Conservation (phyloP, 1,140 invertebrate genomes). For the Brachionus angularis region DNA sequence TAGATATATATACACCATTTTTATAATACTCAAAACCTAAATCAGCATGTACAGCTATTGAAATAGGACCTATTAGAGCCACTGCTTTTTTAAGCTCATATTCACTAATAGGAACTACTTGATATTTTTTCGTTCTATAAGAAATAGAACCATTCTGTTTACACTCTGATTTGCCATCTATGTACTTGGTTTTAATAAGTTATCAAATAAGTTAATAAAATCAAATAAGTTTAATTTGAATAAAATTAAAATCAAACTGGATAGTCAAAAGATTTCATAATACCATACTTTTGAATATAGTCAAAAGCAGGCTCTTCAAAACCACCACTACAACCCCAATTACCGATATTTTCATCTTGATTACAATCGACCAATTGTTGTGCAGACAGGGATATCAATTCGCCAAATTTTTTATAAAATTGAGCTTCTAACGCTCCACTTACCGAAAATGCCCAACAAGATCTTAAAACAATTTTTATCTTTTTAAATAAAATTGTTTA, state of each 20-base stretch:
- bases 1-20: conserved; percentile 14
- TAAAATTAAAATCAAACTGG: too few relatives aligned
- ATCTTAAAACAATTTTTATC: background rate
- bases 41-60: conserved; percentile 71
- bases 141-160: background rate
- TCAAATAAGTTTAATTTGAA: too few relatives aligned
- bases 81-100: conserved; percentile 58
- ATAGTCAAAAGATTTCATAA: conserved; percentile 23
- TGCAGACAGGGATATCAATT: conserved; percentile 49
- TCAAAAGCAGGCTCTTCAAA: conserved; percentile 53
- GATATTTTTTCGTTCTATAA: background rate
- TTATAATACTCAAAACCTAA: conserved; percentile 18
- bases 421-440: conserved; percentile 51
- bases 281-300: conserved; percentile 48
- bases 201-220: background rate
- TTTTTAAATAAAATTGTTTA: background rate
- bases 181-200: background rate
- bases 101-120: conserved; percentile 15
- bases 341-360: conserved; percentile 60
- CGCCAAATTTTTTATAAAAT: conserved; percentile 46
- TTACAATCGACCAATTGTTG: conserved; percentile 53
- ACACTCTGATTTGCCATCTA: background rate
- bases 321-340: conserved; percentile 62
- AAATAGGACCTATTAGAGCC: conserved; percentile 74
- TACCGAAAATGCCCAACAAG: conserved; percentile 42